A percentile compares a stretch with the other conserved stretches of the same genome.
Conservation (phyloP, 2,113 vertebrate genomes). For the Zootoca vivipara region DNA sequence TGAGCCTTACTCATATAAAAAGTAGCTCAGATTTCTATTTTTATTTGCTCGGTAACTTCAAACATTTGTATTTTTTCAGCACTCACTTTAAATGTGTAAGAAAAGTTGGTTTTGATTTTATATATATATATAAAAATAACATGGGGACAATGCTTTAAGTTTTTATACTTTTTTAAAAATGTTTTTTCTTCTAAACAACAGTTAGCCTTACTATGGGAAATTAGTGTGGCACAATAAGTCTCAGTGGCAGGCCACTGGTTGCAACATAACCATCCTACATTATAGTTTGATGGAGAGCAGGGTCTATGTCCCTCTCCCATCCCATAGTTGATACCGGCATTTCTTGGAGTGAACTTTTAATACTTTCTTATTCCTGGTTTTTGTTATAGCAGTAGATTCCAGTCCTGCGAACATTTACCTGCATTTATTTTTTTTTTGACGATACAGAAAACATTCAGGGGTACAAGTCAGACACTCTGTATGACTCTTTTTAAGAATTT, state of each 20-base stretch:
- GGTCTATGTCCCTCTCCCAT: constrained; percentile 56
- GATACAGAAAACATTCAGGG: constrained; percentile 30
- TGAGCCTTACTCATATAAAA: constrained; percentile 82
- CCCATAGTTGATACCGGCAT: constrained; percentile 57
- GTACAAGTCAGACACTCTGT: constrained; percentile 31
- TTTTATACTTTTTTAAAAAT: constrained; percentile 79
- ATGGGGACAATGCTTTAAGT: constrained; percentile 92
- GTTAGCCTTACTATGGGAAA: constrained; percentile 79
- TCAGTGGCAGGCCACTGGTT: constrained; percentile 86
- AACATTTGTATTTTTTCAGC: constrained; percentile 81
- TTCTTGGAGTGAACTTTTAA: constrained; percentile 50
- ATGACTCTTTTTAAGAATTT: constrained; percentile 35
- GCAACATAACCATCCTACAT: constrained; percentile 71
- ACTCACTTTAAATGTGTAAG: constrained; percentile 82
- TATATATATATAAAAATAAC: constrained; percentile 78
- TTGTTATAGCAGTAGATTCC: constrained; percentile 34
- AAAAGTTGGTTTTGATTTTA: constrained; percentile 81
- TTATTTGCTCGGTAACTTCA: constrained; percentile 80
- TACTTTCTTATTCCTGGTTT: constrained; percentile 30
- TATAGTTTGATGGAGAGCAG: constrained; percentile 71
- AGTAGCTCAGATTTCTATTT: constrained; percentile 80
- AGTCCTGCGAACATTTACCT: constrained; percentile 27
- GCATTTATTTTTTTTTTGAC: constrained; percentile 19
- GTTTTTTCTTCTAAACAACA: constrained; percentile 76
- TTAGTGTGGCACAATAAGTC: constrained; percentile 77